phyloP scores from a whole-genome alignment of 2,797 vertebrate genomes.

The Enoplosus armatus region DNA sequence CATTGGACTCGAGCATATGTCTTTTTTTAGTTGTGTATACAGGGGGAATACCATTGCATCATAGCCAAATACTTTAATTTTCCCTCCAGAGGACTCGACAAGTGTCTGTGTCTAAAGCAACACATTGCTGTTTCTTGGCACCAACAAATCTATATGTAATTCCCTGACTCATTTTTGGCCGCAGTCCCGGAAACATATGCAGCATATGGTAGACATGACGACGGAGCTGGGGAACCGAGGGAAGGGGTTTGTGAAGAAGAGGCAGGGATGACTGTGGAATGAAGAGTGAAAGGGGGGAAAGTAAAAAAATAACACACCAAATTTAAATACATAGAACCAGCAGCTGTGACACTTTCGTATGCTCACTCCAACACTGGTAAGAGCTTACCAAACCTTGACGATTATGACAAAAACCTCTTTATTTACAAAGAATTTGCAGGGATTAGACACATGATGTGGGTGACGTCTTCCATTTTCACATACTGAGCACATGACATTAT shows the following conservation, averaged over 20 bases:
- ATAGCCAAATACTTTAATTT: conserved; percentile 58
- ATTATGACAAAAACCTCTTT: neutral
- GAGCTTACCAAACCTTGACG: neutral
- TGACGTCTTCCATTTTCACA: neutral
- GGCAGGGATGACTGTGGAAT: neutral
- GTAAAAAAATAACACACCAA: neutral
- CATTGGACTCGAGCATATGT: neutral
- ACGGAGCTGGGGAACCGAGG: conserved; percentile 30
- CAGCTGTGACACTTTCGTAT: neutral
- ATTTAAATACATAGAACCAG: conserved; percentile 3
- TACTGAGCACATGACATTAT: neutral
- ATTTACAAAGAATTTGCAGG: neutral
- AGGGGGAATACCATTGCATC: conserved; percentile 68
- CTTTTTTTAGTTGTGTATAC: conserved; percentile 9
- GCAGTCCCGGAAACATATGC: conserved; percentile 66
- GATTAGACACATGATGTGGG: neutral
- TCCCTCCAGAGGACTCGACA: conserved; percentile 52
- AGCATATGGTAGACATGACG: conserved; percentile 67
- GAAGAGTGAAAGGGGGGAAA: neutral
- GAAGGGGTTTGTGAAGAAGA: conserved; percentile 9
- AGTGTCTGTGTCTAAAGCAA: conserved; percentile 63
- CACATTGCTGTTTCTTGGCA: conserved; percentile 69
- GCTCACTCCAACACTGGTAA: conserved; percentile 6
- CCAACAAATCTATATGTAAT: conserved; percentile 57
- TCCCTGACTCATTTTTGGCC: conserved; percentile 73